Percentiles rank a stretch among this genome's conserved stretches.
These are phyloP conservation scores for Mesorhabditis spiculigera DNA, from an alignment of 2,888 invertebrate species.

Conservation along the genomic window DNA sequence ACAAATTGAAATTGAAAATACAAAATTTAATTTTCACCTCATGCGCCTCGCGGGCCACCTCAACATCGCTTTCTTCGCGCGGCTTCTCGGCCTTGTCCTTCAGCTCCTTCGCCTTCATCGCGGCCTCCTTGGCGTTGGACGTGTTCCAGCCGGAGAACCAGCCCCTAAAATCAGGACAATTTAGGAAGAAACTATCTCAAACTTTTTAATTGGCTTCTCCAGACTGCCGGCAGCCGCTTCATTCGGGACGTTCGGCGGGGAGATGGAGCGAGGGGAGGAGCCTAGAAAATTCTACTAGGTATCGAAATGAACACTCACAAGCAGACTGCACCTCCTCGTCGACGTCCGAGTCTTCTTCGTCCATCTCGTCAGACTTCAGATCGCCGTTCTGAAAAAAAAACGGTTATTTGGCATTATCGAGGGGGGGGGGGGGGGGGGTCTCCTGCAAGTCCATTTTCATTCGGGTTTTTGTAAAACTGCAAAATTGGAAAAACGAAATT, in stretches of 20 bases:
- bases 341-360: background rate
- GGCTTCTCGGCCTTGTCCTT: constrained; percentile 8
- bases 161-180: background rate
- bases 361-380: background rate
- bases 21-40: background rate
- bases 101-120: background rate
- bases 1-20: background rate
- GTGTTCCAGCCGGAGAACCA: constrained; percentile 7
- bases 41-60: constrained; percentile 9
- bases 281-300: constrained; percentile 21
- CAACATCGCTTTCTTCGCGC: constrained; percentile 11
- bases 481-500: too few relatives aligned
- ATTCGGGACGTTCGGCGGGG: constrained; percentile 29
- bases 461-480: background rate
- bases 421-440: too few relatives aligned
- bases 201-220: constrained; percentile 26
- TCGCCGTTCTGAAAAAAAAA: background rate
- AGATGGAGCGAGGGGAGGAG: constrained; percentile 47
- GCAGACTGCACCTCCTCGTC: background rate
- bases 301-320: background rate
- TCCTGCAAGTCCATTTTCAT: background rate
- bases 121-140: constrained; percentile 2
- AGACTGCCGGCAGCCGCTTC: constrained; percentile 14
- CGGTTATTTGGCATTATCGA: constrained; percentile 3
- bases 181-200: constrained; percentile 19